Evolutionary conservation across 2,888 invertebrate genomes (phyloP).

Genomic region (Arenicola marina): DNA sequence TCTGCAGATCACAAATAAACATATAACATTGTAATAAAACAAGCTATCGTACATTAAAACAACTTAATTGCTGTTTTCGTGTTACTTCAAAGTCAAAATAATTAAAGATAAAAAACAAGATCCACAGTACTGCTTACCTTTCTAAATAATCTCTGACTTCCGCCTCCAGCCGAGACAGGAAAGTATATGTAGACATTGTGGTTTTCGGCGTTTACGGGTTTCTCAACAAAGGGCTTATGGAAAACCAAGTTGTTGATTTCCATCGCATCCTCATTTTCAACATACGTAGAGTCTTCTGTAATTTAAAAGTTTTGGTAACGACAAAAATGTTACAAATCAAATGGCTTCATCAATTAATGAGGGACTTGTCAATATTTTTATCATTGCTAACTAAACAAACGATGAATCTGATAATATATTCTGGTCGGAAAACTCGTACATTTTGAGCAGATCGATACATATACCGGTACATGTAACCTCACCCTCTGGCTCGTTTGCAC

Average conservation of each 20-base stretch:
- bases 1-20: slow-evolving; percentile 69
- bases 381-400: no score
- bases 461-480: no score
- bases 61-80: no score
- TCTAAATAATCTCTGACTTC: slow-evolving; percentile 94
- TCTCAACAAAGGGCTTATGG: slow-evolving; percentile 99
- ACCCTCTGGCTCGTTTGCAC: background rate
- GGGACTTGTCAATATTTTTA: slow-evolving; percentile 1
- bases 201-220: slow-evolving; percentile 98
- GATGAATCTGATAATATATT: no score
- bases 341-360: no score
- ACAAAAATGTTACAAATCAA: no score
- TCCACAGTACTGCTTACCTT: no score
- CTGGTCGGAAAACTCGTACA: no score
- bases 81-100: background rate
- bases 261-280: slow-evolving; percentile 93
- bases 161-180: slow-evolving; percentile 95
- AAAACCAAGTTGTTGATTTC: slow-evolving; percentile 91
- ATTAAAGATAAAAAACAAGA: background rate
- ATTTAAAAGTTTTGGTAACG: no score
- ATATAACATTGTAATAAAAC: background rate
- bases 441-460: no score
- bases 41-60: no score
- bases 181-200: slow-evolving; percentile 99
- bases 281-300: no score